Evolutionary conservation across 2,888 invertebrate species (phyloP), one percentile per base, ranked within the genome.

Genomic region (Drosophila neotestacea): DNA sequence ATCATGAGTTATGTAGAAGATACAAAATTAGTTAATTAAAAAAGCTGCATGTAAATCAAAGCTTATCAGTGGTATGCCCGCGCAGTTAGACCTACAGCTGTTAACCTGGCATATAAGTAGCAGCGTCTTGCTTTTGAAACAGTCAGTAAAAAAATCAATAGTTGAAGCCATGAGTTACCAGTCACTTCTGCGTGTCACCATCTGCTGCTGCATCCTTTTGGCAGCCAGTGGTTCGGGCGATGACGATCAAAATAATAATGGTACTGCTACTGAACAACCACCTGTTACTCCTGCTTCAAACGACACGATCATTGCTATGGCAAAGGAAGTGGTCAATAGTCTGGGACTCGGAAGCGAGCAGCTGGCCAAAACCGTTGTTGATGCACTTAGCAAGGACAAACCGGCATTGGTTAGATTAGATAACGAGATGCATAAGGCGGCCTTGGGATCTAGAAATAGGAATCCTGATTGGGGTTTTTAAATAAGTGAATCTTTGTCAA

Each of bases 1-100:
- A 22, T 22, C 22, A 3, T 22, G 22, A 22, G 22, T 22, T 22
- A 22, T 22, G 22, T 3, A 22, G 3, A 22, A 22, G 22, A 22
- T 22, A 22, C 2, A 22, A 22, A 22, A 22, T 22, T 22, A 22
- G 22, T 22, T 22, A 22, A 22, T 22, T 22, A 22, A 22, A 22
- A 22, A 22, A 22, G 22, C 22, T 22, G 22, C 22, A 22, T 22
- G 22, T 63, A 73, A 73, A 70, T 67, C 38, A 63, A 27, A 42
- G 50, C 36, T 78, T 77, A 77, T 77, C 78, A 36, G 28, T 16
- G 38, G 32, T 6, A 32, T 32, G 32, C 7, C 27, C 30, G 9
- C 11, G 10, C 28, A 13, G 6, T 6, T 16, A 16, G 22, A 5
- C 2, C 6, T 13, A 4, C 6, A 9, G 28, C 30, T 11, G 22